Base-by-base conservation (phyloP, 2,113 vertebrate genomes). In the Sorex fumeus region DNA sequence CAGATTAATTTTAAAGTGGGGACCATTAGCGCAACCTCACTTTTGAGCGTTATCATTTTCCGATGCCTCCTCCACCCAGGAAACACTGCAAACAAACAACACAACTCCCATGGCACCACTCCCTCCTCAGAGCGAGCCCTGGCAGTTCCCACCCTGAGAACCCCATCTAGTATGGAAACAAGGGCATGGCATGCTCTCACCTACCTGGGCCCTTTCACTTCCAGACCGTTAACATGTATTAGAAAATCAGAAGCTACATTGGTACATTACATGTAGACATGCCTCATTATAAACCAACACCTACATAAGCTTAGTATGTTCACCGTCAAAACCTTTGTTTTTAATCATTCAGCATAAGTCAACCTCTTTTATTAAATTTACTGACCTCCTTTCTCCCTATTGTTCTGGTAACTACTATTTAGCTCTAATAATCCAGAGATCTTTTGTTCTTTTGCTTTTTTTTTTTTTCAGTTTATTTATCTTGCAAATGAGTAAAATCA, bases 1-100 rank as follows among this genome's bases (percentile, higher is more conserved):
- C 28, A 77, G 69, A 92, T 92, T 89, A 87, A 87, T 77, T 86
- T 78, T 53, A 90, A 95, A 87, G 64, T 4, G 32, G 36, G 60
- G 4, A 77, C 16, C 66, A 27, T 13, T 43, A 69, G 21, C 27
- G 28, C 30, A 64, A 11, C 16, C 1, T 27, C 25, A 50, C 70
- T 93, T 94, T 40, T 23, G 11, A 95, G 30, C 94, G 50, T 21
- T 16, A 32, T 30, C 21, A 3, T 36, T 85, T 40, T 30, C 4
- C 0, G 3, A 53, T 34, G 50, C 60, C 7, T 70, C 82, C 47
- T 72, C 53, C 64, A 72, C 30, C 30, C 4, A 12, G 0, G 13
- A 32, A n/a, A 50, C 30, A 4, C 7, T 47, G 15, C 0, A 72
- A 36, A 80, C 6, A 7, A 36, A 34, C 50, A 57, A 47, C 27